Evolutionary conservation across 2,797 vertebrate genomes (phyloP).

Genomic region (Florisuga fusca): DNA sequence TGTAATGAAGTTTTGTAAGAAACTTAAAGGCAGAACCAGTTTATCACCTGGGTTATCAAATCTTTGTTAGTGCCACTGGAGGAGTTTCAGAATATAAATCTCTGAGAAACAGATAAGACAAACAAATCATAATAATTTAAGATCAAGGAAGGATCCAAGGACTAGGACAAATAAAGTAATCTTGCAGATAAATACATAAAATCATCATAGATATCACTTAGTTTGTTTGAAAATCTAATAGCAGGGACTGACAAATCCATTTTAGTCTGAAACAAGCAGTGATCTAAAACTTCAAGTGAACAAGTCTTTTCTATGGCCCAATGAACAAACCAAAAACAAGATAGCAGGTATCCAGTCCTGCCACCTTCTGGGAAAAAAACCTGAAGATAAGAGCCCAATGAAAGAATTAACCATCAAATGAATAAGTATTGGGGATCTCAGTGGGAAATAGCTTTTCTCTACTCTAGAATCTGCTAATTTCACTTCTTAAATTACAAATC

Average conservation of each 20-base stretch:
- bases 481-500: background rate
- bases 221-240: constrained; percentile 47
- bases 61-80: constrained; percentile 48
- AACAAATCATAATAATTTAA: constrained; percentile 66
- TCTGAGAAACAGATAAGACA: constrained; percentile 54
- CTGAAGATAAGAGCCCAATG: background rate
- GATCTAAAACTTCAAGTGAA: background rate
- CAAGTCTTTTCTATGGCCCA: background rate
- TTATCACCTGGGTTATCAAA: constrained; percentile 70
- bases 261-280: constrained; percentile 6
- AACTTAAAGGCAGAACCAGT: constrained; percentile 60
- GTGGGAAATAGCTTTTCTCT: background rate
- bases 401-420: background rate
- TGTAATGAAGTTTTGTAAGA: constrained; percentile 76
- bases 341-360: background rate
- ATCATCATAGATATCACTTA: constrained; percentile 61
- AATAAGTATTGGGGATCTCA: background rate
- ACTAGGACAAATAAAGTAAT: constrained; percentile 60
- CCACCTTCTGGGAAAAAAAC: background rate
- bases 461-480: background rate
- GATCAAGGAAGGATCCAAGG: constrained; percentile 24
- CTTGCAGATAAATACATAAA: constrained; percentile 41
- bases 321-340: background rate
- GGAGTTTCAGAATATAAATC: constrained; percentile 69
- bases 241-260: background rate